These are phyloP conservation scores for Dermatemys mawii DNA, from an alignment of 2,113 vertebrate species.

Conservation along the genomic window DNA sequence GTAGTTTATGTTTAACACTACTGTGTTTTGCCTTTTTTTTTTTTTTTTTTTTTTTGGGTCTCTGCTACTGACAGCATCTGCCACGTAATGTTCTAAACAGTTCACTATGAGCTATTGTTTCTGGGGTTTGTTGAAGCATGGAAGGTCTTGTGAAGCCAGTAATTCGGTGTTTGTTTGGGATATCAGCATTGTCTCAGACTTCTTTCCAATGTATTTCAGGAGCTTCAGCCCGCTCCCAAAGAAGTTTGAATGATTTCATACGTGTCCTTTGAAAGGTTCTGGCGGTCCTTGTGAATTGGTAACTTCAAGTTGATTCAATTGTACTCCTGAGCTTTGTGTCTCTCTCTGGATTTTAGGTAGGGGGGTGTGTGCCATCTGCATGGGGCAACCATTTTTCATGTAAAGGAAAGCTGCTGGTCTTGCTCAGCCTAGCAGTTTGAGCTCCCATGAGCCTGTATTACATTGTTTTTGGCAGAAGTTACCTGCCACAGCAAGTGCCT, in stretches of 20 bases:
- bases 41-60: no score
- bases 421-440: not conserved
- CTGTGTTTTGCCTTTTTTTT: no score
- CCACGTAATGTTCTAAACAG: not conserved
- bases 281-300: not conserved
- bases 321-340: not conserved
- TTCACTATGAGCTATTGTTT: not conserved
- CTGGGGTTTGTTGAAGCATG: not conserved
- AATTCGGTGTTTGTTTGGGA: not conserved
- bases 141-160: not conserved
- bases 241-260: not conserved
- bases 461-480: not conserved
- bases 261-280: no score
- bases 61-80: not conserved
- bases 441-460: not conserved
- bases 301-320: not conserved
- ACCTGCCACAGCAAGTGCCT: not conserved
- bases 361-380: no score
- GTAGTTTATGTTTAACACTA: no score
- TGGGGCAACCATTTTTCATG: not conserved
- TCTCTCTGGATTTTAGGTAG: not conserved
- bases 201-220: not conserved
- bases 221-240: not conserved
- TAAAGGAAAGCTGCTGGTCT: not conserved
- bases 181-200: not conserved